Conservation (phyloP, 2,113 vertebrate genomes). For the Silurus glanis region DNA sequence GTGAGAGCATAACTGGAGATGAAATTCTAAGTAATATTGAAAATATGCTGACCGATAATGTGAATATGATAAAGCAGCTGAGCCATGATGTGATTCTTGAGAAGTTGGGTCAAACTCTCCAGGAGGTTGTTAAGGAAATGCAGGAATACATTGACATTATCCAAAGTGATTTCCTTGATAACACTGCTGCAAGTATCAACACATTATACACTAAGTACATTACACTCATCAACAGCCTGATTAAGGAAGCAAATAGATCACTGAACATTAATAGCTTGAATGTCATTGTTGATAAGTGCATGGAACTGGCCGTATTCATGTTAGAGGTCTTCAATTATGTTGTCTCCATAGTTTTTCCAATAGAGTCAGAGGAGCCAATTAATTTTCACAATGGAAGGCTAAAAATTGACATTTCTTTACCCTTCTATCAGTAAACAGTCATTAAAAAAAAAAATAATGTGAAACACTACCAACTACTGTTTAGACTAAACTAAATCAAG, state of each 20-base stretch:
- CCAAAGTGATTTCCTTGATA: conserved; percentile 72
- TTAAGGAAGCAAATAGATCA: conserved; percentile 63
- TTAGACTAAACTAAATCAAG: conserved; percentile 41
- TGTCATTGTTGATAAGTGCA: not conserved
- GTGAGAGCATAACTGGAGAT: conserved; percentile 62
- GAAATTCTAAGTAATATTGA: conserved; percentile 66
- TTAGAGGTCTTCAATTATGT: conserved; percentile 62
- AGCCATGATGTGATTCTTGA: conserved; percentile 72
- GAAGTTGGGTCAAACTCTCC: conserved; percentile 65
- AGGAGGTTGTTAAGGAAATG: conserved; percentile 66
- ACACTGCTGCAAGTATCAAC: conserved; percentile 63
- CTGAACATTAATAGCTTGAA: conserved; percentile 51
- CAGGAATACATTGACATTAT: conserved; percentile 70
- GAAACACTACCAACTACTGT: conserved; percentile 61
- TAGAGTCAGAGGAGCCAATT: conserved; percentile 64
- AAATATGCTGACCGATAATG: conserved; percentile 56
- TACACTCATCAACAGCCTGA: conserved; percentile 61
- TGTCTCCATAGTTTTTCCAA: conserved; percentile 69
- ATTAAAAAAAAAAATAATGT: conserved; percentile 54
- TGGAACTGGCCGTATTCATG: conserved; percentile 49
- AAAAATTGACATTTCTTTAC: conserved; percentile 74
- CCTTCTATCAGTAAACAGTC: conserved; percentile 65
- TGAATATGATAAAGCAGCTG: conserved; percentile 62
- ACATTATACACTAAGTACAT: conserved; percentile 59
- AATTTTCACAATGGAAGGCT: conserved; percentile 74